These are phyloP conservation scores for Marcusenius ussheri DNA, from an alignment of 2,113 vertebrate species.

Conservation along the genomic window DNA sequence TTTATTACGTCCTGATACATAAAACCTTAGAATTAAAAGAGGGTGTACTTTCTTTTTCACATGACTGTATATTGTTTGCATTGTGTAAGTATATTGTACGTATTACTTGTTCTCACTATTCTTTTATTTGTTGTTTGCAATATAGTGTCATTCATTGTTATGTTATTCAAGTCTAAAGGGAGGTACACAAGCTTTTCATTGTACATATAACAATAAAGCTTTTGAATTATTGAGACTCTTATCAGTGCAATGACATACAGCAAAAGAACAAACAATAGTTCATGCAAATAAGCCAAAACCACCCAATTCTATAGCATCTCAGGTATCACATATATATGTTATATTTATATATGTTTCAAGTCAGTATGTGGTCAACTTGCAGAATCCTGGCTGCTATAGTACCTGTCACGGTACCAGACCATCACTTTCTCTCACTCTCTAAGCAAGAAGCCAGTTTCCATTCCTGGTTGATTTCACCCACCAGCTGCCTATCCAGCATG, in stretches of 20 bases:
- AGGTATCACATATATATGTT: background rate
- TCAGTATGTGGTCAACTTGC: background rate
- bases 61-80: background rate
- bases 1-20: background rate
- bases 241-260: background rate
- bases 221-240: background rate
- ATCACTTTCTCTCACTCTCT: background rate
- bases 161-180: background rate
- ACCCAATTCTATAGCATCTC: background rate
- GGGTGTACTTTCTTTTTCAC: background rate
- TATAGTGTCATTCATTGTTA: background rate
- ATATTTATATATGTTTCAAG: background rate
- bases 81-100: background rate
- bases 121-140: background rate
- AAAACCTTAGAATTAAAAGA: background rate
- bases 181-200: background rate
- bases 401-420: background rate
- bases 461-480: background rate
- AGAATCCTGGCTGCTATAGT: background rate
- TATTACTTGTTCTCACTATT: background rate
- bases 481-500: background rate
- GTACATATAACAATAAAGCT: background rate
- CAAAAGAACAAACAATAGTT: background rate
- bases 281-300: background rate
- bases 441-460: background rate